Base-by-base conservation (phyloP, 2,113 vertebrate genomes). In the Rostratula benghalensis region DNA sequence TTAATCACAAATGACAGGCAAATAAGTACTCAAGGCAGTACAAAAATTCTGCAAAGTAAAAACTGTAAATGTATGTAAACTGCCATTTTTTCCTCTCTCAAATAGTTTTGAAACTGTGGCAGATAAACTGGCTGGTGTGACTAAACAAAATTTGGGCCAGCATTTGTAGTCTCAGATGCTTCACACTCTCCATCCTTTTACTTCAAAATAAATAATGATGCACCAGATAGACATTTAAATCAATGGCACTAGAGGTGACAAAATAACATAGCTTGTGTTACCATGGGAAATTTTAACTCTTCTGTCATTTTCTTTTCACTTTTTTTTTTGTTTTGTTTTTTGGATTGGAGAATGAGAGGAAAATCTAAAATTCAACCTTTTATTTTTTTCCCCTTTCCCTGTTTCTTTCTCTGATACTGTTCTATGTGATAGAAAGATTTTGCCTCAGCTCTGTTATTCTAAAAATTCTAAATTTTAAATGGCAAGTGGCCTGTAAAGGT, bases 311-410 rank as follows among this genome's bases (percentile, higher is more conserved):
- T 73, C 9, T 13, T 83, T 56, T 73, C 9, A 31, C 8, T 56
- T 13, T 0, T 13, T 14, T 22, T 10, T 57, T 54, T 22, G n/a
- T n/a, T n/a, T n/a, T n/a, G n/a, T 68, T 54, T 22, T 68, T 70
- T 51, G 1, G 3, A 37, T 48, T 20, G 27, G 5, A 0, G 1
- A 71, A 79, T 71, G 5, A 8, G 13, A 83, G 2, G 6, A 71
- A 75, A 83, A 67, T 18, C 4, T 75, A 50, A 79, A 87, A 70
- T 51, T 17, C 11, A 82, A 53, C 2, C 0, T 30, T 11, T 30
- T 17, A 53, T 53, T 43, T 22, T 5, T 3, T 6, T 3, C 4
- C 11, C 17, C 1, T 3, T 11, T 2, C 4, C 5, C 1, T 2
- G 7, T 3, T 28, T 37, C 41, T 43, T 63, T 45, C 7, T 82